Conservation (phyloP, 2,797 vertebrate species). For the Peromyscus eremicus region DNA sequence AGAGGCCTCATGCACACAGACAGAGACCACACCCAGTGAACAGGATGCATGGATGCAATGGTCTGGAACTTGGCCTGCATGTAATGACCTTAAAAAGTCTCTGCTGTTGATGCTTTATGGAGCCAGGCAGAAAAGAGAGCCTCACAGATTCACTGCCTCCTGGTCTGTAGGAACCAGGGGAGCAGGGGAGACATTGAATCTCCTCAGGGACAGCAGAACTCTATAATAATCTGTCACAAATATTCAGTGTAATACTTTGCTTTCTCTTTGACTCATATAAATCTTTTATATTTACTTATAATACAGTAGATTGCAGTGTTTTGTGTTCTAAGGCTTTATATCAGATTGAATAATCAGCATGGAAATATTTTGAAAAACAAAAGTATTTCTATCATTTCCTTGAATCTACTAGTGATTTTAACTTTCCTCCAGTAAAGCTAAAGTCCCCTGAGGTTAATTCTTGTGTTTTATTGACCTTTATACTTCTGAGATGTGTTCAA, state of each 20-base stretch:
- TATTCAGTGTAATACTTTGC: neutral
- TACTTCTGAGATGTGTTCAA: neutral
- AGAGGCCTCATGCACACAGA: neutral
- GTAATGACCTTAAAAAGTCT: neutral
- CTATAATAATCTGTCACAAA: neutral
- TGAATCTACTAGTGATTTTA: neutral
- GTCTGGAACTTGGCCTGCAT: neutral
- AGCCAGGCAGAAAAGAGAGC: neutral
- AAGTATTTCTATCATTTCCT: neutral
- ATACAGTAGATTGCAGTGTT: neutral
- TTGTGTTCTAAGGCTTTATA: neutral
- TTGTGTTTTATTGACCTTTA: neutral
- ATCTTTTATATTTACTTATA: neutral
- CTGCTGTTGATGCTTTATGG: neutral
- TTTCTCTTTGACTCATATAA: neutral
- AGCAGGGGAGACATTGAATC: no score
- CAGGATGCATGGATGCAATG: neutral
- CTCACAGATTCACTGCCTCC: neutral
- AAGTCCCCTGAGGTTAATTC: neutral
- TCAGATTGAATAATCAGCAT: neutral
- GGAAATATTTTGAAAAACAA: constrained; percentile 43
- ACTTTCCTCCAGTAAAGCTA: neutral
- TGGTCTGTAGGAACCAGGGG: neutral
- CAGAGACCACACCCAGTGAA: rapidly evolving
- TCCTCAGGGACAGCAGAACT: neutral